Conservation (phyloP, 2,797 vertebrate genomes). For the Pangasius larnaudii region DNA sequence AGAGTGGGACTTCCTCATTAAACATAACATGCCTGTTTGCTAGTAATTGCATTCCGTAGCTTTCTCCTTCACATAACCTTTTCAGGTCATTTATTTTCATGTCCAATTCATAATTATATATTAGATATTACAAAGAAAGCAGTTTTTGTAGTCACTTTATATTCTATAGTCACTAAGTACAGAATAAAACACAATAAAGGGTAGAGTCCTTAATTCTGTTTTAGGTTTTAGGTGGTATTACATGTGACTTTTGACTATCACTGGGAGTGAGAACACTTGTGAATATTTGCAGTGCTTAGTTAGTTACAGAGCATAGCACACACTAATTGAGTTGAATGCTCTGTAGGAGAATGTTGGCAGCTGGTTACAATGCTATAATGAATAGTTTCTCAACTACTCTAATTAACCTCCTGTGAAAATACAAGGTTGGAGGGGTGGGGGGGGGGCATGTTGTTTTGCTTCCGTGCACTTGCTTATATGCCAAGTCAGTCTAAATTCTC, state of each 20-base stretch:
- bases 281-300: not conserved
- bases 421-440: not conserved
- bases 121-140: not conserved
- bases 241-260: not conserved
- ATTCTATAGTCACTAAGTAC: not conserved
- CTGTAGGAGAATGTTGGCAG: slow-evolving; percentile 17
- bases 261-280: not conserved
- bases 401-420: slow-evolving; percentile 32
- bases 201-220: not conserved
- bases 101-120: not conserved
- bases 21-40: not conserved
- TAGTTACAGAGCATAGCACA: not conserved
- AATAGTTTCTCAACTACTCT: slow-evolving; percentile 33
- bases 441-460: slow-evolving; percentile 8
- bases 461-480: slow-evolving; percentile 22
- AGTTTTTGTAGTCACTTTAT: not conserved
- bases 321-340: slow-evolving; percentile 8
- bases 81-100: not conserved
- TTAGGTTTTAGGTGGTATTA: not conserved
- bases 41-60: not conserved
- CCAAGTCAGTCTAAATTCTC: slow-evolving; percentile 49
- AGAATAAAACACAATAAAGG: not conserved
- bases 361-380: slow-evolving; percentile 25
- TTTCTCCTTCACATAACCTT: not conserved
- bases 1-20: not conserved